phyloP scores from a whole-genome alignment of 1,140 invertebrate species.

The Caenorhabditis elegans region WBcel235 BX284606.5:14652001-14652500 shows the following conservation, averaged over 20 bases:
- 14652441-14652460: no score
- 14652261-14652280: not conserved
- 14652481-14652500: no score
- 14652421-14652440: no score
- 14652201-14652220: slow-evolving; percentile 13
- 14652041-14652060: not conserved
- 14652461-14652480: no score
- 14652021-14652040: not conserved
- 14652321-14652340: not conserved
- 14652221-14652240: slow-evolving; percentile 31
- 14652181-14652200: slow-evolving; percentile 12
- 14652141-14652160: not conserved
- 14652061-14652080: slow-evolving; percentile 24
- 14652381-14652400: no score
- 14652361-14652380: no score
- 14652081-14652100: not conserved
- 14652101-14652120: not conserved
- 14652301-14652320: not conserved
- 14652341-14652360: not conserved
- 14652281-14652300: not conserved
- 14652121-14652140: not conserved
- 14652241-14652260: slow-evolving; percentile 24
- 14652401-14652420: no score
- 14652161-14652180: slow-evolving; percentile 11
- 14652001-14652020: not conserved